Evolutionary conservation across 1,140 invertebrate species (phyloP), one percentile per base, ranked within the genome.

Genomic region (Cydia strobilella): DNA sequence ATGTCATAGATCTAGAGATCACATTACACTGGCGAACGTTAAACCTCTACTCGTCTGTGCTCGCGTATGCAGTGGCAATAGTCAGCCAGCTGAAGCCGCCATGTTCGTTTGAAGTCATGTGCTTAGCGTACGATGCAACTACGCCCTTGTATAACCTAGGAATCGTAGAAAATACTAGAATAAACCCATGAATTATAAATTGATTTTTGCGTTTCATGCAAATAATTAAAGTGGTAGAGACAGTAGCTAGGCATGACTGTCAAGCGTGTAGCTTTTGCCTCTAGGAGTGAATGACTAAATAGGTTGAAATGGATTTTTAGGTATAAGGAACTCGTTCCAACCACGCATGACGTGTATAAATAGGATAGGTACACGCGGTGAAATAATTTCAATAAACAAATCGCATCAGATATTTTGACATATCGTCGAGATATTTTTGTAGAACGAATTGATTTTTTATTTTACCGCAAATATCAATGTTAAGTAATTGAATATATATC

Each of bases 101-200:
- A 74, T 74, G 51, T 74, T 74, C 48, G 73, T 48, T 51, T 7
- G 13, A 18, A 48, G 42, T 73, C 72, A 73, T 73, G 48, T 48
- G 72, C 48, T 73, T 31, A 31, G 13, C 27, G 31, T 35, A 18
- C n/a, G 27, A 35, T 69, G 31, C 23, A 69, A 69, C 65, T 69
- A 69, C 65, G 65, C 65, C 65, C 65, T 69, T 69, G 27, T 35
- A 69, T 69, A 69, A 69, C 65, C 65, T 69, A 69, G 65, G 65
- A 39, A 65, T 65, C n/a, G 15, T 20, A 59, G 54, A 59, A 23
- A 59, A 12, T 59, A 23, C 54, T 59, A 59, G 54, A 59, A 59
- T 23, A 59, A 12, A 20, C 54, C n/a, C 7, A 59, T 59, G 7
- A 20, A 59, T 59, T 20, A 23, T 59, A 59, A 59, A 18, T 20